phyloP scores from a whole-genome alignment of 2,113 vertebrate species.

The Micronycteris hirsuta region DNA sequence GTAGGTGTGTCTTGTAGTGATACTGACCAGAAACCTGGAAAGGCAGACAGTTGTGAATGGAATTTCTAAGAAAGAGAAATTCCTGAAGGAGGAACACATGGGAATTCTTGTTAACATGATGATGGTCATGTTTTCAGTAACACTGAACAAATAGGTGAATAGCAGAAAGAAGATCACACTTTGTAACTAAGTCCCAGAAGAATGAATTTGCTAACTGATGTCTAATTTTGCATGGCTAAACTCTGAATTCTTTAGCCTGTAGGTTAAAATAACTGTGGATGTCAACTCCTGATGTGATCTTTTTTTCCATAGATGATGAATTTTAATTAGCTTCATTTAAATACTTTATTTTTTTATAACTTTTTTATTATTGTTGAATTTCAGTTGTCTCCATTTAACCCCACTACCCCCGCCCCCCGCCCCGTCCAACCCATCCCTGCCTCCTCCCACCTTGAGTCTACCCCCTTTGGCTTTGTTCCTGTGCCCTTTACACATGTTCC shows the following conservation, averaged over 20 bases:
- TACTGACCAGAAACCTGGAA: slow-evolving; percentile 12
- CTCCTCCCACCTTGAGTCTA: too few species aligned
- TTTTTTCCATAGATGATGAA: too few species aligned
- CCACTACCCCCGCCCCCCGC: too few species aligned
- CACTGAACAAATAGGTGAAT: not conserved
- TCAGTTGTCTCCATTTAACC: too few species aligned
- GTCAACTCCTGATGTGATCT: not conserved
- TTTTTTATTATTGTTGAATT: too few species aligned
- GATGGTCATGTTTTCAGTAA: slow-evolving; percentile 28
- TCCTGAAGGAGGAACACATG: slow-evolving; percentile 34
- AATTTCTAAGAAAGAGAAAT: slow-evolving; percentile 36
- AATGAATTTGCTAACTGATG: slow-evolving; percentile 38
- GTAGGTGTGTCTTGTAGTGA: not conserved
- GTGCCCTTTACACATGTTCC: too few species aligned
- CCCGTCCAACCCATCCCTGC: too few species aligned
- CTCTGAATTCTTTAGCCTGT: not conserved
- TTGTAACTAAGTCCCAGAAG: slow-evolving; percentile 21
- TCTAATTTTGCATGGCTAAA: not conserved
- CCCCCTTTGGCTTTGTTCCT: too few species aligned
- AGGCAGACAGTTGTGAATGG: not conserved
- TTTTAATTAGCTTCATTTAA: too few species aligned
- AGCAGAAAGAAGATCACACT: not conserved
- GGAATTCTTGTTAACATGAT: not conserved
- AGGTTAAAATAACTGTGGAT: not conserved
- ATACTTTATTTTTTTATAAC: too few species aligned